Conservation (phyloP, 53 echinoderm and acorn worm genomes). For the Pentamera pediparva region DNA sequence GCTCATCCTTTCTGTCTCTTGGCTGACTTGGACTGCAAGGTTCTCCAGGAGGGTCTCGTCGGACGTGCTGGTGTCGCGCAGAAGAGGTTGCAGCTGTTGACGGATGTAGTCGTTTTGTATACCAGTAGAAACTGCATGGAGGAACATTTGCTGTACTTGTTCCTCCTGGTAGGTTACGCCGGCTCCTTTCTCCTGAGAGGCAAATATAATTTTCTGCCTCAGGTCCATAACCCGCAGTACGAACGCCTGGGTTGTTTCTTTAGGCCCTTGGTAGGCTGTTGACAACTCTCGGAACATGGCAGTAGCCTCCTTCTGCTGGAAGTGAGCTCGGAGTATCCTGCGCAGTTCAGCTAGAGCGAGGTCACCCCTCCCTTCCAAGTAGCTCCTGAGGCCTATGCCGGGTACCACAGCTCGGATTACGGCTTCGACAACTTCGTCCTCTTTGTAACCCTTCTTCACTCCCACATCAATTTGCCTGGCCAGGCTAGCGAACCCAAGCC, state of each 20-base stretch:
- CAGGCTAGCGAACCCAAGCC: conserved; percentile 41
- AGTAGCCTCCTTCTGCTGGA: conserved; percentile 46
- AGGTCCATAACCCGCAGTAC: conserved; percentile 47
- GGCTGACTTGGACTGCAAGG: conserved; percentile 21
- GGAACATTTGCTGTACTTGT: conserved; percentile 45
- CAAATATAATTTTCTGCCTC: conserved; percentile 51
- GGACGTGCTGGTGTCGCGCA: conserved; percentile 3
- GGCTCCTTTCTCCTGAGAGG: conserved; percentile 3
- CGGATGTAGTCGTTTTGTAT: conserved; percentile 35
- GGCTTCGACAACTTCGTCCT: conserved; percentile 39
- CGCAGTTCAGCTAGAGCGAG: conserved; percentile 30
- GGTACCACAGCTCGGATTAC: conserved; percentile 39
- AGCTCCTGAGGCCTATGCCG: conserved; percentile 33
- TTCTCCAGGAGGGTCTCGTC: conserved; percentile 40
- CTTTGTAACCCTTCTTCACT: conserved; percentile 13
- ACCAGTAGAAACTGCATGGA: conserved; percentile 46
- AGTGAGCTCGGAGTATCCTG: conserved; percentile 37
- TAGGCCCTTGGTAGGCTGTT: conserved; percentile 28
- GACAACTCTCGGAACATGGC: conserved; percentile 50
- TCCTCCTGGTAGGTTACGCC: background rate
- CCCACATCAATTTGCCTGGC: conserved; percentile 54
- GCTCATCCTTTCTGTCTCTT: conserved; percentile 15
- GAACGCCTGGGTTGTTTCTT: conserved; percentile 53
- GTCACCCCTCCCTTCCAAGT: conserved; percentile 39
- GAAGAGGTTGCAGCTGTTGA: conserved; percentile 37